Evolutionary conservation across 1,140 invertebrate genomes (phyloP), one percentile per base, ranked within the genome.

Genomic region (Lanistes nyassanus): DNA sequence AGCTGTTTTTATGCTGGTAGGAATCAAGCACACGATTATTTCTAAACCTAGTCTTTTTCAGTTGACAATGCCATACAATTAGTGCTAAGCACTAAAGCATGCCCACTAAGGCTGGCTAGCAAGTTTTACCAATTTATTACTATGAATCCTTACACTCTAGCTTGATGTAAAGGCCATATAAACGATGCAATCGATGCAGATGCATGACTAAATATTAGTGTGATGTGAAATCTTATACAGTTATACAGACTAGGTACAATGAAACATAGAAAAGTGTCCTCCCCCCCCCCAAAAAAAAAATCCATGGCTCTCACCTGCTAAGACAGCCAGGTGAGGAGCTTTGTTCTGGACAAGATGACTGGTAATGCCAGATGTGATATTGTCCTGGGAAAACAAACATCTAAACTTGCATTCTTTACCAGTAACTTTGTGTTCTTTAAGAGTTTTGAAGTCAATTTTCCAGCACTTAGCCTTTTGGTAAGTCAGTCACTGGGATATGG

Each of bases 321-420:
- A 65, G 56, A 58, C 16, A 56, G 64, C 72, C 72, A 70, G 72
- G 55, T 51, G 75, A 19, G 55, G 70, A 23, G 70, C 29, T 11
- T 56, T 62, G 34, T 72, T 37, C 21, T 37, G 70, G 4, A 34
- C 31, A 37, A 72, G 37, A 55, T 72, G 70, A 9, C 36, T 39
- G 9, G 39, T 34, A 13, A 74, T 66, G 16, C 51, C 56, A 42
- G 26, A 9, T 26, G 72, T 74, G 19, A 74, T 60, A 19, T 42
- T 60, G 31, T 74, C 72, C 72, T 74, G 70, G 23, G 39, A 75
- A 6, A 53, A 66, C n/a, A 66, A 26, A 65, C 26, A 31, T 21
- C 37, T 19, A 64, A 64, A 31, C 11, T 21, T 29, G 21, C 31
- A 31, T 34, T 21, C 26, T 9, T 23, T 29, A 29, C 58, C 58